A percentile compares a stretch with the other conserved stretches of the same genome.
phyloP scores from a whole-genome alignment of 1,140 invertebrate species.

The Bicyclus anynana region DNA sequence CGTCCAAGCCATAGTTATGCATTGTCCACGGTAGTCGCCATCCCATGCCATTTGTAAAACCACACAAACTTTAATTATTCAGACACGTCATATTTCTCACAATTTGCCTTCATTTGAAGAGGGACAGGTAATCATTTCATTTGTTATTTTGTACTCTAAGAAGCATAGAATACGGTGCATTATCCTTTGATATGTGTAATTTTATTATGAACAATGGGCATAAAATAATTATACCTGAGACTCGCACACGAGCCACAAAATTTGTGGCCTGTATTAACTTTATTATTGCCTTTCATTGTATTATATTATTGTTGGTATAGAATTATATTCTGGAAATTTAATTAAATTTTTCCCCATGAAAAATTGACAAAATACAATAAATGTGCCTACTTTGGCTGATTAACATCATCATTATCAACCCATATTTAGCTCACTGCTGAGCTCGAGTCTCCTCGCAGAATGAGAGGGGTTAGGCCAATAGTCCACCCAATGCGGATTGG shows the following conservation, averaged over 20 bases:
- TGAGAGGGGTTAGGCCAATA: no score
- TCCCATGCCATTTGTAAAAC: constrained; percentile 50
- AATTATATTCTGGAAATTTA: no score
- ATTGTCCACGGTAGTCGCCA: constrained; percentile 57
- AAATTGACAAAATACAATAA: no score
- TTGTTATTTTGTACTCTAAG: constrained; percentile 4
- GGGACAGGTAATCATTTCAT: constrained; percentile 7
- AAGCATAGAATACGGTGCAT: constrained; percentile 3
- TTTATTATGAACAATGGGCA: constrained; percentile 12
- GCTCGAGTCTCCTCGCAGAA: no score
- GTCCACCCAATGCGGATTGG: no score
- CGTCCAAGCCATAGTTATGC: constrained; percentile 23
- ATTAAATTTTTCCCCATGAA: no score
- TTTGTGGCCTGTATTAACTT: background rate
- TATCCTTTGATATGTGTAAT: background rate
- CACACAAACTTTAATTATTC: constrained; percentile 48
- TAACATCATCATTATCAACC: no score
- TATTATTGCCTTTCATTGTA: background rate
- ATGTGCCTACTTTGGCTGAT: no score
- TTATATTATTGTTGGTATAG: no score
- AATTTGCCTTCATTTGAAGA: constrained; percentile 40
- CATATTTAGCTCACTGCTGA: no score
- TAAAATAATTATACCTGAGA: constrained; percentile 21
- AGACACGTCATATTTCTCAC: constrained; percentile 53
- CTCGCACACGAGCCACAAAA: background rate